Evolutionary conservation across 2,797 vertebrate genomes (phyloP).

Genomic region (Allochrocebus solatus): DNA sequence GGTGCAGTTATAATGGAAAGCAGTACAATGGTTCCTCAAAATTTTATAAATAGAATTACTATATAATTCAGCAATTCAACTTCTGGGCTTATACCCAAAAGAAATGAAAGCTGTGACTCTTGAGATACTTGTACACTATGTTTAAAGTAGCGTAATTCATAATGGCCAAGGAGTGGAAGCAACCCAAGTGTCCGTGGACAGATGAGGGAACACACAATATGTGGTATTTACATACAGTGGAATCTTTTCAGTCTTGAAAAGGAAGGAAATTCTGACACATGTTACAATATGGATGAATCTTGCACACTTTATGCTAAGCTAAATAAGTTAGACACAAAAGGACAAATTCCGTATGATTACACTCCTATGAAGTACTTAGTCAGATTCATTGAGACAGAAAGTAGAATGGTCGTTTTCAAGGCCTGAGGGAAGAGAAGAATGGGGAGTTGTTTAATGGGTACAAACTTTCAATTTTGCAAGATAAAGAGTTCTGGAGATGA

Average conservation of each 20-base stretch:
- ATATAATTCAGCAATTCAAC: neutral
- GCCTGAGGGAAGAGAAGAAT: neutral
- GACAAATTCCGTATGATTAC: neutral
- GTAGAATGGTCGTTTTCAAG: neutral
- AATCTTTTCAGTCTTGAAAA: neutral
- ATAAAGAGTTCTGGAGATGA: neutral
- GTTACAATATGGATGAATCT: neutral
- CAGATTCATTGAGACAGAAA: neutral
- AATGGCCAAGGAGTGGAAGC: neutral
- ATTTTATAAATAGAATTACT: neutral
- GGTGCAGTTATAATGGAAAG: neutral
- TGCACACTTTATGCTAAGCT: neutral
- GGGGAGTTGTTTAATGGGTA: neutral
- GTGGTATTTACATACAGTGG: too few relatives aligned
- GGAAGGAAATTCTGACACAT: neutral
- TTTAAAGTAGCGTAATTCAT: neutral
- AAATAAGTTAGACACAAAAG: neutral
- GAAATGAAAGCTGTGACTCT: neutral
- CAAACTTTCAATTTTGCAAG: neutral
- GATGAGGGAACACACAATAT: neutral
- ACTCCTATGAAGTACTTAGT: neutral
- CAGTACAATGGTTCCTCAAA: neutral
- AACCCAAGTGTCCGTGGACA: neutral
- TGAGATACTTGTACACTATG: neutral
- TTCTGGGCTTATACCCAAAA: neutral